Conservation (phyloP, 1,140 invertebrate species). For the Lepidurus apus region DNA sequence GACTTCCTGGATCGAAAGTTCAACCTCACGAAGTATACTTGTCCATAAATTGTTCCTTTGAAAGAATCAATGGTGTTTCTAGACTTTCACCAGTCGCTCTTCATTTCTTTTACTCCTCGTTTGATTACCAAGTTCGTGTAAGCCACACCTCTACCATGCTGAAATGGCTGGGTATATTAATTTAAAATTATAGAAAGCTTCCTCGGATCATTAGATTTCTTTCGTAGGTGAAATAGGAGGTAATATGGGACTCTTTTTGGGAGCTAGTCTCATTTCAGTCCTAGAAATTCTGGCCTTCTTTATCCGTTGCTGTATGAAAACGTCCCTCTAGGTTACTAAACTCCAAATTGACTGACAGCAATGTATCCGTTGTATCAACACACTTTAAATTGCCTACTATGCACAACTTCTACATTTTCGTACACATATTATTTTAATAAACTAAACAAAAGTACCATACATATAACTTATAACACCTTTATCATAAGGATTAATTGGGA, state of each 20-base stretch:
- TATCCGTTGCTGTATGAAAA: not conserved
- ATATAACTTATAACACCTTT: no score
- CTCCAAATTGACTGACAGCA: no score
- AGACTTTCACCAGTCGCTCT: not conserved
- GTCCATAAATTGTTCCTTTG: not conserved
- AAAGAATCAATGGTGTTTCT: no score
- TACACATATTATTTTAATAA: no score
- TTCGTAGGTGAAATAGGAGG: slow-evolving; percentile 23
- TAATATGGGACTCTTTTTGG: slow-evolving; percentile 27
- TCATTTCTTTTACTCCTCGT: not conserved
- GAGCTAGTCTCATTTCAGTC: slow-evolving; percentile 16
- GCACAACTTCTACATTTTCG: no score
- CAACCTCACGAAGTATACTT: not conserved
- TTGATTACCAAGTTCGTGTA: not conserved
- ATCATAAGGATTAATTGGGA: no score
- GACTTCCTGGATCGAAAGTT: not conserved
- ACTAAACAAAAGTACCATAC: no score
- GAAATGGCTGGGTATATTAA: not conserved
- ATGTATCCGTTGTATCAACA: no score
- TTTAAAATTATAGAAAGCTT: not conserved
- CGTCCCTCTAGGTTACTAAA: no score
- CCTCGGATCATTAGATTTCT: no score
- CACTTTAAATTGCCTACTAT: no score
- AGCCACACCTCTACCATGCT: not conserved
- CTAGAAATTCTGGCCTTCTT: slow-evolving; percentile 6